These are phyloP conservation scores for Aegithalos caudatus DNA, from an alignment of 2,113 vertebrate genomes.

Conservation along the genomic window DNA sequence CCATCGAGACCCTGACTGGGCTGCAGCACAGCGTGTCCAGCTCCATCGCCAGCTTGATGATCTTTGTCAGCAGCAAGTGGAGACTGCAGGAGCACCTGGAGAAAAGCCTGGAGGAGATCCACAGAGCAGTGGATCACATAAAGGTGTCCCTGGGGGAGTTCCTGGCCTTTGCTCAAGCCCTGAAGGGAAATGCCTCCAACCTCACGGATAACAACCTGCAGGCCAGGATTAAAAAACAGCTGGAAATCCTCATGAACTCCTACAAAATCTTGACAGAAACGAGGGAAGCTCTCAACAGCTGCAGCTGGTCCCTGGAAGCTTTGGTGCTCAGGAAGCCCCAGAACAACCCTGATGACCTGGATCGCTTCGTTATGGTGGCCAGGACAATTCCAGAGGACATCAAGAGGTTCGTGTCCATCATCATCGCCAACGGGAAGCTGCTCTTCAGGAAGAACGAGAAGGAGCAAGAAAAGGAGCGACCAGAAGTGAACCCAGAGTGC, in stretches of 20 bases:
- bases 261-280: conserved; percentile 83
- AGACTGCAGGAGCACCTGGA: conserved; percentile 80
- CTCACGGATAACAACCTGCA: conserved; percentile 82
- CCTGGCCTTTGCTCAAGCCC: conserved; percentile 77
- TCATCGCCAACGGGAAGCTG: conserved; percentile 90
- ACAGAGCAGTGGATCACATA: conserved; percentile 72
- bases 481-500: neutral
- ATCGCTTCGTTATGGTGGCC: conserved; percentile 89
- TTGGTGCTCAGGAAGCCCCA: conserved; percentile 77
- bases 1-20: conserved; percentile 70
- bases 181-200: conserved; percentile 72
- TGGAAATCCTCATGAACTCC: conserved; percentile 81
- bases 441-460: conserved; percentile 78
- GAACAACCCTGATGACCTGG: conserved; percentile 82
- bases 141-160: conserved; percentile 78
- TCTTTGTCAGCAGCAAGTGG: conserved; percentile 91
- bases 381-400: conserved; percentile 89
- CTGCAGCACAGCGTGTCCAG: conserved; percentile 81
- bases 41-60: conserved; percentile 81
- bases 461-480: conserved; percentile 50
- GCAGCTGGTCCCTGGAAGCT: conserved; percentile 77
- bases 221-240: conserved; percentile 81
- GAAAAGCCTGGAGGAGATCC: conserved; percentile 80
- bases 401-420: conserved; percentile 87
- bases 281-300: conserved; percentile 71